Base-by-base conservation (phyloP, 2,113 vertebrate genomes). In the Paratilapia polleni region DNA sequence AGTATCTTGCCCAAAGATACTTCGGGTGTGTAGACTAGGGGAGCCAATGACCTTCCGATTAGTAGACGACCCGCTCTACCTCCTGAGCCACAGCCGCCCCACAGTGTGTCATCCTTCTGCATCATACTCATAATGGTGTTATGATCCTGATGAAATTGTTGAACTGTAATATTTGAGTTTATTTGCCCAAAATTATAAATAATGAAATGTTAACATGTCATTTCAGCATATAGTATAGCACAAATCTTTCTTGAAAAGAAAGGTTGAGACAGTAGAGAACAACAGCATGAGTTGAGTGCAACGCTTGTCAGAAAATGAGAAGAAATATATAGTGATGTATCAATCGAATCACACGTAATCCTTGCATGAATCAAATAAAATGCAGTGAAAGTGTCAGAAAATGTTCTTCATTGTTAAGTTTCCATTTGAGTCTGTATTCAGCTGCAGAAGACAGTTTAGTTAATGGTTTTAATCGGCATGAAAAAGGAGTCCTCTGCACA, bases 401-500 rank as follows among this genome's bases (percentile, higher is more conserved):
- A 13, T 54, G 79, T 63, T 76, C 34, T 52, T 88, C 9, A 24
- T 70, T 58, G 58, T 28, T 9, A 49, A 13, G 4, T 82, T 63
- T 81, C 38, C 3, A 34, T 75, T 84, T 82, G 17, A 74, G 58
- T 81, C 15, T 75, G 31, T 31, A 20, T 73, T 56, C 57, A 64
- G 58, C 8, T 66, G 76, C 77, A 83, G 61, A 83, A 63, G 66
- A 81, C 74, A 58, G 81, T 74, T 87, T 58, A 60, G 87, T 91
- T 92, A 88, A 88, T 94, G 87, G 85, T 91, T 93, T 93, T 89
- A 92, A 94, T 95, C 83, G 15, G 83, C 82, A 91, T 82, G 76
- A 92, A 96, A 96, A 95, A 89, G 93, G 94, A 93, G 94, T 93
- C 86, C 82, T 87, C 76, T 76, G 73, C 87, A 94, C 90, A 84